Evolutionary conservation across 2,888 invertebrate species (phyloP).

Genomic region (Eristalis pertinax): DNA sequence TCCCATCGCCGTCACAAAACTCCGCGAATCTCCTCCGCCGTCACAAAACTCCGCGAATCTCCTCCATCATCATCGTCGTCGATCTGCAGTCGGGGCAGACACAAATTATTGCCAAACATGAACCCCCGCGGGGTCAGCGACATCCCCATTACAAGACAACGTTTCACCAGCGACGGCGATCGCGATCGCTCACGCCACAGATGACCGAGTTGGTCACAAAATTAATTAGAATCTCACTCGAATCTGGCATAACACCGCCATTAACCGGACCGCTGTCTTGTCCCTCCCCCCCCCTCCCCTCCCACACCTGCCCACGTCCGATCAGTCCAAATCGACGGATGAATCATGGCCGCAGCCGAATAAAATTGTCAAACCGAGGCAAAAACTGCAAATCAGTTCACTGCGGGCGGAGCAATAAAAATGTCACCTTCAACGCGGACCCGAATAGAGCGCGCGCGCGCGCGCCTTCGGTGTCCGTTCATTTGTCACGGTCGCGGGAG

Average conservation of each 20-base stretch:
- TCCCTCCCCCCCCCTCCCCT: not conserved
- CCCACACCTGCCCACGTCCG: not conserved
- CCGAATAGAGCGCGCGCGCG: constrained; percentile 46
- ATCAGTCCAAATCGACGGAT: constrained; percentile 40
- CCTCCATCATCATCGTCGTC: not conserved
- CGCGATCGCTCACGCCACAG: not conserved
- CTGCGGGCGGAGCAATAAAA: constrained; percentile 63
- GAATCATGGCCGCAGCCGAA: constrained; percentile 47
- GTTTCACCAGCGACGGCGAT: not conserved
- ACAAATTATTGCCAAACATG: not conserved
- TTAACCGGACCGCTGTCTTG: constrained; percentile 16
- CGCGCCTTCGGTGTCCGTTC: constrained; percentile 42
- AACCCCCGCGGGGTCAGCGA: not conserved
- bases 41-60: not conserved
- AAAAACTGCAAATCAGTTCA: constrained; percentile 64
- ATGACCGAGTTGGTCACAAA: not conserved
- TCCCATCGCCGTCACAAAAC: too few species aligned
- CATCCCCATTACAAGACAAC: not conserved
- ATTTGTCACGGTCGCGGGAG: constrained; percentile 50
- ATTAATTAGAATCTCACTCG: constrained; percentile 51
- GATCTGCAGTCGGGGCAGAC: not conserved
- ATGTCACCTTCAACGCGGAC: constrained; percentile 50
- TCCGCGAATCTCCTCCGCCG: not conserved
- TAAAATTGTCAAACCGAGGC: constrained; percentile 55
- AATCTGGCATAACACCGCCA: constrained; percentile 38